These are phyloP conservation scores for Rhyacophila evoluta DNA, from an alignment of 2,888 invertebrate species.

Conservation along the genomic window DNA sequence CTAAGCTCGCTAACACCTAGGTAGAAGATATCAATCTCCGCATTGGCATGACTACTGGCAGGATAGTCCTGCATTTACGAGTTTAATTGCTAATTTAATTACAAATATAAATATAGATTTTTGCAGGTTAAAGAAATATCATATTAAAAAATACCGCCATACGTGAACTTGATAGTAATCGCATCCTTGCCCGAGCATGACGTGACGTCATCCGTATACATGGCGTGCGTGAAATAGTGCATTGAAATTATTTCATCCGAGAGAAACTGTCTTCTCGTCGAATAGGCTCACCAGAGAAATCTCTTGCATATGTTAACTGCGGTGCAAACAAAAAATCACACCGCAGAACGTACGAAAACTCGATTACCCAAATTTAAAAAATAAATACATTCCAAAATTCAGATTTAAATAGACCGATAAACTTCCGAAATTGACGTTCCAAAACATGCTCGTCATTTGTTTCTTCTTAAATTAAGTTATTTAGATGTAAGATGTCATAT, in stretches of 20 bases:
- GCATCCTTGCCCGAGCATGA: neutral
- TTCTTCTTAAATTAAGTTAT: too few species aligned
- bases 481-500: too few species aligned
- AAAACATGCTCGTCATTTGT: neutral
- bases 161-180: too few species aligned
- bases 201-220: conserved; percentile 25
- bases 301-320: conserved; percentile 28
- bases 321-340: neutral
- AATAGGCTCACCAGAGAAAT: neutral
- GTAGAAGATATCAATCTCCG: too few species aligned
- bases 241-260: conserved; percentile 31
- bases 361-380: neutral
- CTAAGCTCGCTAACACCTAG: too few species aligned
- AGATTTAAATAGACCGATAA: neutral
- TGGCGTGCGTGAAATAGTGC: conserved; percentile 32
- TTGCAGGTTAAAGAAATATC: too few species aligned
- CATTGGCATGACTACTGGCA: too few species aligned
- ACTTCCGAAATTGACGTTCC: neutral
- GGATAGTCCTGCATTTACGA: too few species aligned
- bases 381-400: neutral
- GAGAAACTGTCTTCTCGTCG: conserved; percentile 27
- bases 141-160: too few species aligned
- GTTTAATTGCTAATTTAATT: too few species aligned
- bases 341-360: neutral
- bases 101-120: too few species aligned